phyloP scores from a whole-genome alignment of 1,140 invertebrate species.

The Chrysopa pallens region DNA sequence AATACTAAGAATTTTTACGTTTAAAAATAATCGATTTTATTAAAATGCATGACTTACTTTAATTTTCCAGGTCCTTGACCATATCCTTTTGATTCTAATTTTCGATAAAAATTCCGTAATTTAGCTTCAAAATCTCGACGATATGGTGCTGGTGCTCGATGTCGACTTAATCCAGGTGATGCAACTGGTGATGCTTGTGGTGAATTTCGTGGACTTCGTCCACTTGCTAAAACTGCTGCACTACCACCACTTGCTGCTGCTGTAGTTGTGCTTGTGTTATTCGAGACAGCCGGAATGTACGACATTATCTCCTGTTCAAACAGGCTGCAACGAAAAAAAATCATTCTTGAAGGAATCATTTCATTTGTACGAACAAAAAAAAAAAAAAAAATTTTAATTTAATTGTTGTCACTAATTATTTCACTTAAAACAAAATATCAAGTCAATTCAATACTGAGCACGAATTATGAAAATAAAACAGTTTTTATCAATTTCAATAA shows the following conservation, averaged over 20 bases:
- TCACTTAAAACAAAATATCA: no score
- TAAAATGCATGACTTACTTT: conserved; percentile 47
- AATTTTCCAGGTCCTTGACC: conserved; percentile 91
- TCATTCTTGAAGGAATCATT: conserved; percentile 9
- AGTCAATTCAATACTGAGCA: no score
- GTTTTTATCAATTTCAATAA: no score
- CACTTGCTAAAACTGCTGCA: conserved; percentile 4
- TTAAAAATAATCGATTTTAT: background rate
- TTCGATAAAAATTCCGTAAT: conserved; percentile 83
- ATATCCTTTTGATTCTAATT: conserved; percentile 90
- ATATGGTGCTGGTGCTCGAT: conserved; percentile 71
- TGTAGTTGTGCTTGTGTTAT: conserved; percentile 21
- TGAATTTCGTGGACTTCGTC: conserved; percentile 32
- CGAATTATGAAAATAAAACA: no score
- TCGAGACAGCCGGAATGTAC: conserved; percentile 61
- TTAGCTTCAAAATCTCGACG: conserved; percentile 90
- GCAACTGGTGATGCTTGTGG: conserved; percentile 60
- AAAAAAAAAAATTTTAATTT: background rate
- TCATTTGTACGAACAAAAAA: conserved; percentile 5
- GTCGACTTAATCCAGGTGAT: conserved; percentile 56
- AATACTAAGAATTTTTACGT: background rate
- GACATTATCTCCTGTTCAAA: conserved; percentile 98
- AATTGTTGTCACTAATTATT: no score
- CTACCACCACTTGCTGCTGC: conserved; percentile 10
- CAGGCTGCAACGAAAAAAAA: conserved; percentile 42